Base-by-base conservation (phyloP, 2,888 invertebrate genomes). In the Altica lythri region DNA sequence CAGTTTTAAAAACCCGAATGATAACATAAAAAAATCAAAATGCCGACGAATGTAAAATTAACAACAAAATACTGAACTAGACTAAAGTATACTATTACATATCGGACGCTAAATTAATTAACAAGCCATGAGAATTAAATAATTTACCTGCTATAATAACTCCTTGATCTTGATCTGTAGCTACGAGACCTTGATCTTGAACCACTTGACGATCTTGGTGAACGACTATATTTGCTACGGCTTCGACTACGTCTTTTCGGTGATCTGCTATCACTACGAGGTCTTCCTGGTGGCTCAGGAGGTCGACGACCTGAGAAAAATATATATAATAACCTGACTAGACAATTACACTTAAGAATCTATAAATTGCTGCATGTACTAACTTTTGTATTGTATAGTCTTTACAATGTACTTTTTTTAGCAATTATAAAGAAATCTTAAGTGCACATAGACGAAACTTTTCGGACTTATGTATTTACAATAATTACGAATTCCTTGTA, bases 161-260 rank as follows among this genome's bases (percentile, higher is more conserved):
- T 86, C 47, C 86, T 79, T 0, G 86, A 85, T 19, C 86, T 72
- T 50, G 72, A 72, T 12, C 76, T 69, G 61, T 75, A 77, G 59
- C 77, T 76, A 40, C 76, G 68, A 3, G 76, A 76, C 25, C 71
- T 79, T 69, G 70, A 83, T 75, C 72, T 72, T 0, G 82, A 83
- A 35, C 80, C 76, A 5, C 72, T 72, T 2, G 79, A 78, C 8
- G 75, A 76, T 12, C 76, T 64, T 5, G 73, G 63, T 5, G 73
- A 71, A 17, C 78, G 73, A 55, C 77, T 77, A 57, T 72, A 70
- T 59, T 72, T 72, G 30, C 55, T 55, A 35, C 2, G 86, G 84
- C 9, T 85, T 81, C 85, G 81, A 68, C 86, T 86, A 61, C 85
- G 83, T 63, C 86, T 83, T 0, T 84, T 84, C 2, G 85, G 83